Base-by-base conservation (phyloP, 2,888 invertebrate species). In the Eumacrocentrus americanus region DNA sequence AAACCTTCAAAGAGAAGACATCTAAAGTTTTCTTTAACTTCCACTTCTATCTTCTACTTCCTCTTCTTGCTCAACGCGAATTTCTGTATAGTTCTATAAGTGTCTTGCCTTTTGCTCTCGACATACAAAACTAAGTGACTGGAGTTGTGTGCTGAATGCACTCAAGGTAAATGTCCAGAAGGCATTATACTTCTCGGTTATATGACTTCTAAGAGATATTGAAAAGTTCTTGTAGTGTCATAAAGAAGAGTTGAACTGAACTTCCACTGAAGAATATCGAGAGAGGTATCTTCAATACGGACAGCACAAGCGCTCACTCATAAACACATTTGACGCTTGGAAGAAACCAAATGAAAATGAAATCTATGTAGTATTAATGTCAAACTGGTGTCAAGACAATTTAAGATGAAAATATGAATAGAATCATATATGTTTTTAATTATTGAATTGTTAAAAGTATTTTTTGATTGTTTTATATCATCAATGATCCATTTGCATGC, bases 271-370 rank as follows among this genome's bases (percentile, higher is more conserved):
- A 67, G 20, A 61, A 58, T 16, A 79, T 70, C 1, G 76, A 72
- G 0, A 75, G 75, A 1, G 76, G 23, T 4, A 73, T 74, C 58
- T 80, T 80, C 35, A 78, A 63, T 25, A 65, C 72, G 6, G 78
- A 75, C 0, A 77, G 71, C n/a, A n/a, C 56, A 80, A 80, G 18
- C 79, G 63, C 62, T 80, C 80, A 6, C 79, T 67, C 1, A 75
- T 60, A 1, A 80, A 63, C 0, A 76, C 70, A 23, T 67, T 72
- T 0, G 79, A 78, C n/a, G 80, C 71, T 0, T 72, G 68, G 0
- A 74, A 0, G 71, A 67, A 2, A 77, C 55, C 0, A 79, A 59
- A 54, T 72, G 63, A 59, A 80, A 80, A 42, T 79, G 77, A 3
- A 73, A 25, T 3, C 79, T 78, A 1, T 80, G 60, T 1, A 67